phyloP scores from a whole-genome alignment of 2,113 vertebrate genomes.

The Sphaerodactylus townsendi region DNA sequence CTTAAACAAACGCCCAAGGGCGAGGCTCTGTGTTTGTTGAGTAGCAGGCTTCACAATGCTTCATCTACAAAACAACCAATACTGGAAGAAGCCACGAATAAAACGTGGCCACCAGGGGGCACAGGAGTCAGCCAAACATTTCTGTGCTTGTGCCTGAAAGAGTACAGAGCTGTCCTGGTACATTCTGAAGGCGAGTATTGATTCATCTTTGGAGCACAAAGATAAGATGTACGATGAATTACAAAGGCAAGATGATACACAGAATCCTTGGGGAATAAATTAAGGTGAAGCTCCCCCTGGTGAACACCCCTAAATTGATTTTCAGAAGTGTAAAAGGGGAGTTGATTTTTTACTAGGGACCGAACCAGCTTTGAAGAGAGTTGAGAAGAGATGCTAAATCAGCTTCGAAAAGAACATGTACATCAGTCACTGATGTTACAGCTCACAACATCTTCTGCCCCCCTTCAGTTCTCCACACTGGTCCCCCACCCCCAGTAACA shows the following conservation, averaged over 20 bases:
- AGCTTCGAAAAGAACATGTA: neutral
- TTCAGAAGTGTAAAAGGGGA: rapidly evolving
- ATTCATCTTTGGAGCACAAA: neutral
- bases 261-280: rapidly evolving
- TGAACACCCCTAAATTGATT: neutral
- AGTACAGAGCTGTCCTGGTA: rapidly evolving
- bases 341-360: neutral
- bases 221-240: neutral
- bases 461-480: neutral
- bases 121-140: neutral
- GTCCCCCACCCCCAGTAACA: neutral
- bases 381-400: neutral
- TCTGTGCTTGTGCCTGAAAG: neutral
- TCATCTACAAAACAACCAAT: neutral
- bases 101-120: neutral
- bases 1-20: too few relatives aligned
- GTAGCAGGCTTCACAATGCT: rapidly evolving
- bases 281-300: too few relatives aligned
- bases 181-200: rapidly evolving
- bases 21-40: rapidly evolving
- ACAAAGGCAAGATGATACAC: neutral
- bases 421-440: neutral
- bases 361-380: neutral
- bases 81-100: neutral
- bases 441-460: neutral